Conservation (phyloP, 2,888 invertebrate genomes). For the Carabus problematicus region DNA sequence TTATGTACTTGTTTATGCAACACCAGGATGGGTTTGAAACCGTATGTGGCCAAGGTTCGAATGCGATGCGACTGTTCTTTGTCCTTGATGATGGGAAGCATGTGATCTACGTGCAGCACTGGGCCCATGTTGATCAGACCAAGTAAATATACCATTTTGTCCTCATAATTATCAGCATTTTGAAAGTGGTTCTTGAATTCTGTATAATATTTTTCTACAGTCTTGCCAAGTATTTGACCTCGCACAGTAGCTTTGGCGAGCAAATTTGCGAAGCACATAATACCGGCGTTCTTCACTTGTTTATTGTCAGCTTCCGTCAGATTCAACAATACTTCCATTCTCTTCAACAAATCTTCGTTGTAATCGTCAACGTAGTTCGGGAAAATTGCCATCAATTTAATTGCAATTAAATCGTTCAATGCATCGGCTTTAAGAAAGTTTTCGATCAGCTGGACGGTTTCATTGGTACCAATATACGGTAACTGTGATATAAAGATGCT, state of each 20-base stretch:
- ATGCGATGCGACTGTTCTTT: neutral
- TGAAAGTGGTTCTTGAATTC: constrained; percentile 3
- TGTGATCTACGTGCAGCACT: neutral
- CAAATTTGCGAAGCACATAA: constrained; percentile 11
- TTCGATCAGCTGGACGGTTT: neutral
- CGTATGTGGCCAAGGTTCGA: constrained; percentile 19
- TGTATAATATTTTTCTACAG: neutral
- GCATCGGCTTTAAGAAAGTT: neutral
- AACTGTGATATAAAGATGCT: constrained; percentile 17
- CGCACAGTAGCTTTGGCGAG: neutral
- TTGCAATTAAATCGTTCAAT: constrained; percentile 2
- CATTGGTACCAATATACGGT: constrained; percentile 13
- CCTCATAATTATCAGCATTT: neutral
- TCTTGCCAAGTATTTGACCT: neutral
- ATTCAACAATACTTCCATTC: constrained; percentile 7
- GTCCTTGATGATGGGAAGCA: neutral
- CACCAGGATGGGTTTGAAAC: constrained; percentile 17
- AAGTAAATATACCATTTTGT: constrained; percentile 14
- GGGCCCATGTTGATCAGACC: constrained; percentile 9
- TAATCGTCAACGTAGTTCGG: constrained; percentile 10
- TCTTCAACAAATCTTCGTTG: neutral
- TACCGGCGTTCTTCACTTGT: neutral
- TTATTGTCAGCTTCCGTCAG: neutral
- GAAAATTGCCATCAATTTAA: constrained; percentile 11
- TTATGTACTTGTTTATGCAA: constrained; percentile 7